Evolutionary conservation across 2,113 vertebrate genomes (phyloP), one percentile per base, ranked within the genome.

Genomic region (Lophura nycthemera): DNA sequence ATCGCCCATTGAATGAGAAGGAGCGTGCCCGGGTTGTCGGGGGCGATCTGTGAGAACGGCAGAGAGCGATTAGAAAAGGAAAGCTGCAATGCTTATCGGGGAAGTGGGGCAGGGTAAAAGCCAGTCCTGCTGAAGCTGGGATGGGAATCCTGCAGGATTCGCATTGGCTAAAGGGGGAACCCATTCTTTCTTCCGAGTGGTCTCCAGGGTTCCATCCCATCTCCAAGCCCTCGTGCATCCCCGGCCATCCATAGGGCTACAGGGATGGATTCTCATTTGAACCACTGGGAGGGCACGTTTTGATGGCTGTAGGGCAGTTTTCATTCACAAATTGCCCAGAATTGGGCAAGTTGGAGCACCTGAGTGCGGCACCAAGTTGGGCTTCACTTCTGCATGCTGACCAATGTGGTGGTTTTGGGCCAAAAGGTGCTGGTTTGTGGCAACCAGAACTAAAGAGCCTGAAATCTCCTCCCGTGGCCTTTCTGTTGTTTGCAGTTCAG

Each of bases 41-140:
- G 78, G 36, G 2, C 16, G 73, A 8, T 7, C 17, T n/a, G 11
- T 4, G 3, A 17, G 38, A 32, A 6, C 0, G 10, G 27, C 56
- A 25, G 74, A 36, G 70, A 52, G 30, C 13, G 2, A 8, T 27
- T 10, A 43, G 42, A 11, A 2, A 13, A 7, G 57, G 13, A 36
- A n/a, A 71, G 19, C 50, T 1, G 45, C 7, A 9, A 7, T 9
- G 11, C 25, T 43, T 50, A 1, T 54, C 1, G 0, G 72, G 60
- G 29, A 45, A 32, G 8, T 19, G 8, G 22, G 6, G 57, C 2
- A 7, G 25, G 63, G 48, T 16, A 84, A 29, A 45, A 60, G 14
- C 4, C 8, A 45, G 45, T 64, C 20, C 20, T 14, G 54, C 11
- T 12, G 20, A 65, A 60, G 10, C 30, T 1, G 1, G 3, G 8